Conservation (phyloP, 2,797 vertebrate species). For the Anableps anableps region DNA sequence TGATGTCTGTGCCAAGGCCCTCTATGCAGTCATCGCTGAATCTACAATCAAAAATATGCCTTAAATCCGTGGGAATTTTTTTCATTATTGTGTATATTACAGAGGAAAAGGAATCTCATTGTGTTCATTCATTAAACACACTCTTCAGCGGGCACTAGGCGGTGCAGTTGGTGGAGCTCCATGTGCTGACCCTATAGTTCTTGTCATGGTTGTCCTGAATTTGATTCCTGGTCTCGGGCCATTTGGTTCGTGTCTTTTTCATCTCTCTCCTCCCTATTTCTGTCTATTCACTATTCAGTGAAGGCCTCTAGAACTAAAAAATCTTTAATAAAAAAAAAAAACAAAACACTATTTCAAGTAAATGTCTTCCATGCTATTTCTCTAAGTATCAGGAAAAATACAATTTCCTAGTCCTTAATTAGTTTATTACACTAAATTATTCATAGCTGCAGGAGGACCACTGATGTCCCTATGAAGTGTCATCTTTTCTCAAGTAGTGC, state of each 20-base stretch:
- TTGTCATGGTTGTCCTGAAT: too few relatives aligned
- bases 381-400: neutral
- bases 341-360: neutral
- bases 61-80: neutral
- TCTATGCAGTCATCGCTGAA: conserved; percentile 93
- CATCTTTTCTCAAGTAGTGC: neutral
- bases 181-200: too few relatives aligned
- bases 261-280: too few relatives aligned
- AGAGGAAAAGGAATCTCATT: conserved; percentile 8
- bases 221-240: too few relatives aligned
- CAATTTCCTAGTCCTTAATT: neutral
- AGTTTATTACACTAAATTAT: neutral
- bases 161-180: too few relatives aligned
- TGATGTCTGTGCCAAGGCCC: conserved; percentile 80
- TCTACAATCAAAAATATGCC: conserved; percentile 58
- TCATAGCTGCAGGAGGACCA: neutral
- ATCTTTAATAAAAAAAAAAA: too few relatives aligned
- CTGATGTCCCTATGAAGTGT: neutral
- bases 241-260: too few relatives aligned
- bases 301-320: too few relatives aligned
- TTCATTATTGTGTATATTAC: neutral
- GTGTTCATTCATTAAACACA: neutral
- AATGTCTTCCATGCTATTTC: neutral
- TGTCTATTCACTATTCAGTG: too few relatives aligned
- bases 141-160: too few relatives aligned